Percentiles rank a stretch among this genome's conserved stretches.
Conservation (phyloP, 2,888 invertebrate species). For the Leucophenga montana region DNA sequence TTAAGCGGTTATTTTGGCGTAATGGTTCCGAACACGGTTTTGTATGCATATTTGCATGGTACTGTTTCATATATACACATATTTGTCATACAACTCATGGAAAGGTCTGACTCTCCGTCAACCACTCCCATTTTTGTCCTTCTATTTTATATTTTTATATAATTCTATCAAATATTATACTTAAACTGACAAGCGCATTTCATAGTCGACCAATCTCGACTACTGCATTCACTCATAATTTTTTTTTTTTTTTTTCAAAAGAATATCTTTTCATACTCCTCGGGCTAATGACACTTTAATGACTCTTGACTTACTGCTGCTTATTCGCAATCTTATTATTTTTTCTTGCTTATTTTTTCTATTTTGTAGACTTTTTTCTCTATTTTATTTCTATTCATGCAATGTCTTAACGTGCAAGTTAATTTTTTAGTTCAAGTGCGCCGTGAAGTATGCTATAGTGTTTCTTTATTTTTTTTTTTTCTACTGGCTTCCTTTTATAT, state of each 20-base stretch:
- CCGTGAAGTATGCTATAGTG: constrained; percentile 7
- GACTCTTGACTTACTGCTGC: constrained; percentile 43
- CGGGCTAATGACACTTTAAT: constrained; percentile 52
- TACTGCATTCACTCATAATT: not conserved
- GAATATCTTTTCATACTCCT: not conserved
- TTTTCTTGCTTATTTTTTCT: constrained; percentile 25
- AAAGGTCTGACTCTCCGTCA: no score
- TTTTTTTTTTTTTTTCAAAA: not conserved
- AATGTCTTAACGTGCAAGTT: not conserved
- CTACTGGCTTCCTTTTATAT: not conserved
- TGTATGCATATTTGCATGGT: no score
- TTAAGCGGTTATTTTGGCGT: no score
- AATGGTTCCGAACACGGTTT: no score
- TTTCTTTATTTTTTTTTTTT: constrained; percentile 10
- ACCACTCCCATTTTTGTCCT: no score
- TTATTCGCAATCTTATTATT: constrained; percentile 24
- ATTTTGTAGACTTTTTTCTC: not conserved
- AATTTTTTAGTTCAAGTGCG: constrained; percentile 10
- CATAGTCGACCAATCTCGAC: not conserved
- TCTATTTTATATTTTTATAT: not conserved
- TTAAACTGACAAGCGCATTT: not conserved
- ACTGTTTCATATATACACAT: no score
- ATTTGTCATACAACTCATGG: no score
- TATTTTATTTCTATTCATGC: not conserved
- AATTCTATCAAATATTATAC: no score